Conservation (phyloP, 2,113 vertebrate species). For the Chionis minor region DNA sequence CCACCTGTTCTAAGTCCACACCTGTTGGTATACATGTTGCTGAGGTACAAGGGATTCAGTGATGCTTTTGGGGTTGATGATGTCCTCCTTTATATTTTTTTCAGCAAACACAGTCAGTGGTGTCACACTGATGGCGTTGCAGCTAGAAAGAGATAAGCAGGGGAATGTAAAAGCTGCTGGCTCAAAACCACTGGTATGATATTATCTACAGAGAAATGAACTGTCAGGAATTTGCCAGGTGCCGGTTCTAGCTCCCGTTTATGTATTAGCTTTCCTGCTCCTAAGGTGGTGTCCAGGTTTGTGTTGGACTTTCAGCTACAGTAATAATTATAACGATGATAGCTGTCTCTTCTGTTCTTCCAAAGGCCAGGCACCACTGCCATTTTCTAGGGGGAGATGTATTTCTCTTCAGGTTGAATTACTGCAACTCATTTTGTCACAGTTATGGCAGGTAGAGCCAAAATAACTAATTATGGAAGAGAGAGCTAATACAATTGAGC, state of each 20-base stretch:
- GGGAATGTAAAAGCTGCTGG: not conserved
- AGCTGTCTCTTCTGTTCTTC: not conserved
- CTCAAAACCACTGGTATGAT: not conserved
- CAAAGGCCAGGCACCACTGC: not conserved
- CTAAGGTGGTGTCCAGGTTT: not conserved
- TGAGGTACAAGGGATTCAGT: not conserved
- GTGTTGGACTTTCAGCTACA: not conserved
- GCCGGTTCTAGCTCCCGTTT: not conserved
- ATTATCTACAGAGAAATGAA: not conserved
- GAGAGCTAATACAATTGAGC: not conserved
- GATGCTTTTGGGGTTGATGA: not conserved
- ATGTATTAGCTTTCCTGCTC: not conserved
- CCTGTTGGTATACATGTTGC: not conserved
- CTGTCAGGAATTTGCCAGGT: not conserved
- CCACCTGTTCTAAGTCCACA: not conserved
- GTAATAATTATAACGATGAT: not conserved
- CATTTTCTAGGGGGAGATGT: not conserved
- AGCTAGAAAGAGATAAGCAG: not conserved
- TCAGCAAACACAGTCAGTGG: not conserved
- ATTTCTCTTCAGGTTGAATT: not conserved
- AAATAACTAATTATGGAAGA: not conserved
- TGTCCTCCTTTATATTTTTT: not conserved
- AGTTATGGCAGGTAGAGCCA: not conserved
- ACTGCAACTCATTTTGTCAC: not conserved
- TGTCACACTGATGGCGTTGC: not conserved